phyloP scores from a whole-genome alignment of 2,113 vertebrate species.

The Cacatua alba region DNA sequence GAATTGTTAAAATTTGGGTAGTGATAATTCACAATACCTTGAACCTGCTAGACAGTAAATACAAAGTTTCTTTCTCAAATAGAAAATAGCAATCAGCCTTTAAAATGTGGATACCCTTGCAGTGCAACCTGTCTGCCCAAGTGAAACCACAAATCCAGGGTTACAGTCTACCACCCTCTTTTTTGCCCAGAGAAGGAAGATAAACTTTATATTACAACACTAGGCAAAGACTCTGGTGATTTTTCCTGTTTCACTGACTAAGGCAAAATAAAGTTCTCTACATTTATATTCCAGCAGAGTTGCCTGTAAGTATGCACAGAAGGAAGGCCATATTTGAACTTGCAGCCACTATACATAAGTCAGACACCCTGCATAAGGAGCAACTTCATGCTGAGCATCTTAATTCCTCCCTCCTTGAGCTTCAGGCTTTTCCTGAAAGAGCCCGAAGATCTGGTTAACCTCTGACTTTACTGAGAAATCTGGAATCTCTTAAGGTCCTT shows the following conservation, averaged over 20 bases:
- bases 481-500: not conserved
- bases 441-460: not conserved
- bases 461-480: not conserved
- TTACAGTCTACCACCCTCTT: rapidly evolving
- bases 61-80: not conserved
- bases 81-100: not conserved
- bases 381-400: not conserved
- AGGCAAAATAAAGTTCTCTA: not conserved
- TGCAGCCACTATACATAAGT: not conserved
- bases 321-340: not conserved
- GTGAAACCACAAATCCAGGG: not conserved
- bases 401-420: not conserved
- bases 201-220: not conserved
- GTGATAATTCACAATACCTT: not conserved
- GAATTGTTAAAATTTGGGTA: not conserved
- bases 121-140: not conserved
- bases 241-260: not conserved
- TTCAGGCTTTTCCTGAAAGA: not conserved
- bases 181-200: not conserved
- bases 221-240: not conserved
- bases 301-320: not conserved
- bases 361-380: not conserved
- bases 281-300: not conserved
- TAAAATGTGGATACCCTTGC: not conserved
- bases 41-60: not conserved